Evolutionary conservation across 92 coral and sea anemone genomes (phyloP).

Genomic region (Epizoanthus rinbou): DNA sequence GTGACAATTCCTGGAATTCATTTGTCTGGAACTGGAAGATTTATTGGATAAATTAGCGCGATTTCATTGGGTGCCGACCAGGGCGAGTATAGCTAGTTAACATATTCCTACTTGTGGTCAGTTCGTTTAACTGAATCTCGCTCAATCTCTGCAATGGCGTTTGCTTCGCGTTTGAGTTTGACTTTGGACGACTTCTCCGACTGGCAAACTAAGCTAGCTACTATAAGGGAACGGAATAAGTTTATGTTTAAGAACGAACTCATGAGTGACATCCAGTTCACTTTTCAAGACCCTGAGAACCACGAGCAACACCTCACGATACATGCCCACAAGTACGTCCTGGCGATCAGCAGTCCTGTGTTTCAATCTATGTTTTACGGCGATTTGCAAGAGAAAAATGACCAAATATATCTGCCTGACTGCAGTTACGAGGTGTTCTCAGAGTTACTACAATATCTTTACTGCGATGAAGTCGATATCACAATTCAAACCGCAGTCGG

Average conservation of each 20-base stretch:
- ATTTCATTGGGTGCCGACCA: no score
- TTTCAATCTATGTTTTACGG: slow-evolving; percentile 55
- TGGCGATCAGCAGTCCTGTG: slow-evolving; percentile 52
- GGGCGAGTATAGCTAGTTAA: no score
- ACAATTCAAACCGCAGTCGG: slow-evolving; percentile 45
- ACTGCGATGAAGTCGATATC: slow-evolving; percentile 43
- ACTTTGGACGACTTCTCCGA: neutral
- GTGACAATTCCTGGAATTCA: no score
- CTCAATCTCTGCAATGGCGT: neutral
- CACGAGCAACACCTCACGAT: slow-evolving; percentile 15
- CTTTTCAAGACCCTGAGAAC: slow-evolving; percentile 12
- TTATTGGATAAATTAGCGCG: no score
- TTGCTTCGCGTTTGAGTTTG: neutral
- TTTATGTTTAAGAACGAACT: slow-evolving; percentile 47
- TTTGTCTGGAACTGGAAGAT: no score
- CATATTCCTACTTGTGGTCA: no score
- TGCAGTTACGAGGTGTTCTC: slow-evolving; percentile 38
- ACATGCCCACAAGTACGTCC: slow-evolving; percentile 50
- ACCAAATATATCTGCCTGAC: slow-evolving; percentile 51
- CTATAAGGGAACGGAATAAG: slow-evolving; percentile 43
- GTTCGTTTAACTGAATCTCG: no score
- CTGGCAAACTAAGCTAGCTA: slow-evolving; percentile 50
- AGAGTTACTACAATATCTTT: slow-evolving; percentile 39
- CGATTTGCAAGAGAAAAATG: slow-evolving; percentile 41
- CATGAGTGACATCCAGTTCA: slow-evolving; percentile 51